Evolutionary conservation across 2,888 invertebrate species (phyloP).

Genomic region (Rhamphomyia laevipes): DNA sequence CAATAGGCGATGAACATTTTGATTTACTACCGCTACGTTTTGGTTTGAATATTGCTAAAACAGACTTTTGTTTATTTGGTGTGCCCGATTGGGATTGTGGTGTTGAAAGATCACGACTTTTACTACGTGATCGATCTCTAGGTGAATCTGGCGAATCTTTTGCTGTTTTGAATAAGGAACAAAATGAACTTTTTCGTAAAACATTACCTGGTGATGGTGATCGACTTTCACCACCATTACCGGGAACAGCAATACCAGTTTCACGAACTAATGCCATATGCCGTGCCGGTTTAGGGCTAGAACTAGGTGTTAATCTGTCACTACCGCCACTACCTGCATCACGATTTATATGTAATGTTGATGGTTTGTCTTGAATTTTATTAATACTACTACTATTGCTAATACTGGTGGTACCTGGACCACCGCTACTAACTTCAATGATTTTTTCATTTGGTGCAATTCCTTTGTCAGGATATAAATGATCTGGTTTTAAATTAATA

Average conservation of each 20-base stretch:
- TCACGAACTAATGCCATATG: conserved; percentile 24
- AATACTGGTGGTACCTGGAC: not conserved
- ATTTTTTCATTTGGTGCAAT: conserved; percentile 35
- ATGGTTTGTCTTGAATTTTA: conserved; percentile 42
- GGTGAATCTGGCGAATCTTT: conserved; percentile 42
- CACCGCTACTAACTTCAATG: conserved; percentile 24
- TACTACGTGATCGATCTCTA: conserved; percentile 48
- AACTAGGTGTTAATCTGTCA: conserved; percentile 38
- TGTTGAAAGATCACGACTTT: conserved; percentile 41
- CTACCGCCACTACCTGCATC: conserved; percentile 31
- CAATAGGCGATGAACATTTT: conserved; percentile 37
- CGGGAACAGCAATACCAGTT: conserved; percentile 19
- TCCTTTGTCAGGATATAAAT: conserved; percentile 51
- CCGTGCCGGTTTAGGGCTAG: conserved; percentile 39
- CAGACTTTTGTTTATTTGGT: conserved; percentile 53
- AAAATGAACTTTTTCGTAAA: conserved; percentile 70
- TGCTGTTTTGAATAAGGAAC: conserved; percentile 66
- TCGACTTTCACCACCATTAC: conserved; percentile 31
- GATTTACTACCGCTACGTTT: conserved; percentile 41
- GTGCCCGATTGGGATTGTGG: conserved; percentile 41
- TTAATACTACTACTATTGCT: not conserved
- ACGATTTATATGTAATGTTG: conserved; percentile 43
- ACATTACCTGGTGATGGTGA: conserved; percentile 58
- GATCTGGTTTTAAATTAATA: conserved; percentile 62
- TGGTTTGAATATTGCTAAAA: conserved; percentile 55